Base-by-base conservation (phyloP, 1,140 invertebrate species). In the Drosophila pectinifera region DNA sequence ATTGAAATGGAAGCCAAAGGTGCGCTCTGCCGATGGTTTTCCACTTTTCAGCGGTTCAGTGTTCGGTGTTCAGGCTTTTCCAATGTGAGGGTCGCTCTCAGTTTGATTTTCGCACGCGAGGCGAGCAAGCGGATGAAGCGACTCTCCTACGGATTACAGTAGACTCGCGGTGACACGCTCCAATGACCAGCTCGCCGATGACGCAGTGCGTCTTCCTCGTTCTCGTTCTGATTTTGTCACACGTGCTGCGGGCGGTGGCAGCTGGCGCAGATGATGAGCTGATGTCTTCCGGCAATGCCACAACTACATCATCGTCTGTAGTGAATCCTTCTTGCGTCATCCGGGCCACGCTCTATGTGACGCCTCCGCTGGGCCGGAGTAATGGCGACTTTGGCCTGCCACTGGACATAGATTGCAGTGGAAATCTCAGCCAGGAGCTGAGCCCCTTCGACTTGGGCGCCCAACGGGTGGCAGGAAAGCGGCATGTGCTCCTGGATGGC, bases 401-500 rank as follows among this genome's bases (percentile, higher is more conserved):
- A 0, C 31, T 88, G 43, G 64, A 81, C 24, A 89, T 89, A 0
- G 74, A 89, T 26, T 89, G 84, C 31, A 46, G 51, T 14, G 65
- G 34, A 10, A 73, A 58, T 18, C 26, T 22, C 11, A 55, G 34
- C 2, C 16, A 38, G 45, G 22, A 36, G n/a, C 8, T 13, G 22
- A 38, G 14, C 4, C 16, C 34, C 54, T 76, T 84, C 22, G 79
- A 88, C 20, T 22, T 88, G 43, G 51, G 43, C 0, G 63, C 76
- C 13, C 75, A 77, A n/a, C 62, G 89, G 13, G 82, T 86, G 45
- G 79, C 78, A 0, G 80, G 84, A 5, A 83, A 90, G 31, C 18
- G 42, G 22, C 73, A 85, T 65, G 84, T 91, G 0, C 46, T 61
- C 14, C 68, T 91, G 11, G 78, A 91, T 51, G 91, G 91, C n/a